Evolutionary conservation across 1,140 invertebrate species (phyloP).

Genomic region (Maniola jurtina): DNA sequence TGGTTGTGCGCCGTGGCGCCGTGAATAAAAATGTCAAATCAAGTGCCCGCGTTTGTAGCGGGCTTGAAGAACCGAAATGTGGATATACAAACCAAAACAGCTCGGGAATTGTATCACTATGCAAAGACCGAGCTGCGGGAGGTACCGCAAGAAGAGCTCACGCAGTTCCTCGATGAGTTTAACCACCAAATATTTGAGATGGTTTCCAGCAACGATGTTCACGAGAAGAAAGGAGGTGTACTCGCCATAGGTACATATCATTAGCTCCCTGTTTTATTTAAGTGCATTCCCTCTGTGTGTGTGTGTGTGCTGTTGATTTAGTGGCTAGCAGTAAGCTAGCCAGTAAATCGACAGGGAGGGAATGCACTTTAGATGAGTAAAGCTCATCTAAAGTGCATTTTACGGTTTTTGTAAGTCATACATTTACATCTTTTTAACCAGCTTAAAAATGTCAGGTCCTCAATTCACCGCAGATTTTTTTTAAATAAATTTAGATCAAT

Average conservation of each 20-base stretch:
- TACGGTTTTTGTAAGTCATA: no score
- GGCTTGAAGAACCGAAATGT: constrained; percentile 94
- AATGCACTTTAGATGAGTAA: no score
- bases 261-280: no score
- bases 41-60: constrained; percentile 88
- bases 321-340: no score
- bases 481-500: no score
- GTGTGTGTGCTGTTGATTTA: no score
- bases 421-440: no score
- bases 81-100: constrained; percentile 90
- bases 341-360: no score
- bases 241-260: constrained; percentile 90
- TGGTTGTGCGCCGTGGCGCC: constrained; percentile 3
- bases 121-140: constrained; percentile 95
- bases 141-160: constrained; percentile 94
- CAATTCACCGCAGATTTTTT: not conserved
- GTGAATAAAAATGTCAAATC: constrained; percentile 58
- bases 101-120: constrained; percentile 92
- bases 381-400: no score
- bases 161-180: constrained; percentile 95
- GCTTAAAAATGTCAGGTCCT: not conserved
- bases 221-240: constrained; percentile 97
- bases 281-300: no score
- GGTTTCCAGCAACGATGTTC: constrained; percentile 94
- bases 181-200: constrained; percentile 98